Conservation (phyloP, 2,797 vertebrate genomes). For the Anableps anableps region DNA sequence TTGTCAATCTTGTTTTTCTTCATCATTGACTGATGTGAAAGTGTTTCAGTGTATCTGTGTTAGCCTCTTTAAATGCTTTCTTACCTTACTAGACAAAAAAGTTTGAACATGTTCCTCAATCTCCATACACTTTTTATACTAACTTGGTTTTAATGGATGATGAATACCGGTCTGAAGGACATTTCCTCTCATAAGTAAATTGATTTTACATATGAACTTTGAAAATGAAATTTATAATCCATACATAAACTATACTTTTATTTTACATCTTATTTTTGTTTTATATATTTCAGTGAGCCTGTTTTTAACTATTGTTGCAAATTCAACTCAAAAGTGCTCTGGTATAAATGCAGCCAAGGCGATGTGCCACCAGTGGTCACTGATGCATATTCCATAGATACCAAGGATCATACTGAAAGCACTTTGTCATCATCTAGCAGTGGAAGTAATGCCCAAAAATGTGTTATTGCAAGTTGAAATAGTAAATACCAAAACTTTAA, state of each 20-base stretch:
- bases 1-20: not conserved
- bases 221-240: not conserved
- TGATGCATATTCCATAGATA: not conserved
- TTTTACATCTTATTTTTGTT: not conserved
- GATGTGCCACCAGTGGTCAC: not conserved
- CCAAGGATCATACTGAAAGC: not conserved
- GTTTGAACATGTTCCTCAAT: not conserved
- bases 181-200: constrained; percentile 1
- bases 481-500: not conserved
- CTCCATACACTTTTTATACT: not conserved
- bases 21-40: not conserved
- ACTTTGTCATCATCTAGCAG: not conserved
- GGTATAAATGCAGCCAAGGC: not conserved
- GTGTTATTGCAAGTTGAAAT: not conserved
- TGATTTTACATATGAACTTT: constrained; percentile 6
- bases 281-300: not conserved
- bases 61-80: constrained; percentile 3
- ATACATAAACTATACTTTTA: not conserved
- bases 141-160: not conserved
- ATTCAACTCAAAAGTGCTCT: not conserved
- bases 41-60: not conserved
- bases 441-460: not conserved
- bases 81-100: not conserved
- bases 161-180: not conserved
- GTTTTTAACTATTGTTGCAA: not conserved